These are phyloP conservation scores for Watsonalla binaria DNA, from an alignment of 2,888 invertebrate genomes.

Conservation along the genomic window DNA sequence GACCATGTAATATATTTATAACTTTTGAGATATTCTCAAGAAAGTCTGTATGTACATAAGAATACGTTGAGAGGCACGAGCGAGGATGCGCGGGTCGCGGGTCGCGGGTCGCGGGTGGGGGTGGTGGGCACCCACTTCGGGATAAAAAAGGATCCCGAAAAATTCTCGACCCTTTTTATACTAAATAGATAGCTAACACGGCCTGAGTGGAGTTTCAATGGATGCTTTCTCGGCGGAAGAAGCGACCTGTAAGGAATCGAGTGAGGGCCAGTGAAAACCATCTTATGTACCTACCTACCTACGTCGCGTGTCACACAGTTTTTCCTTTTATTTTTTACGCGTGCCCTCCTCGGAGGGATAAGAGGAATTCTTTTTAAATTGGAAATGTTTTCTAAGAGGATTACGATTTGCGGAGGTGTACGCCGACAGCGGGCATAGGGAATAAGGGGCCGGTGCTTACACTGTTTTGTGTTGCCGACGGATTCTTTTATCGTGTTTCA, in stretches of 20 bases:
- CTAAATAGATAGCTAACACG: slow-evolving; percentile 79
- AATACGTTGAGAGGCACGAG: slow-evolving; percentile 12
- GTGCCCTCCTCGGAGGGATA: slow-evolving; percentile 72
- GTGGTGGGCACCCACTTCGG: slow-evolving; percentile 51
- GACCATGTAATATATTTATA: background rate
- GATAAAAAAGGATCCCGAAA: slow-evolving; percentile 75
- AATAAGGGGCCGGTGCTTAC: slow-evolving; percentile 59
- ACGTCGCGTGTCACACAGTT: slow-evolving; percentile 64
- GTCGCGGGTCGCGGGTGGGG: slow-evolving; percentile 22
- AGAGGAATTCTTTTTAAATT: slow-evolving; percentile 79
- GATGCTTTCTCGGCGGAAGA: slow-evolving; percentile 75
- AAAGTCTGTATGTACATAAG: background rate
- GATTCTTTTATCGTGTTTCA: slow-evolving; percentile 36
- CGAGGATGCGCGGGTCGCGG: slow-evolving; percentile 14
- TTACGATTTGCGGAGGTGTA: slow-evolving; percentile 76
- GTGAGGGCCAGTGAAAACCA: slow-evolving; percentile 54
- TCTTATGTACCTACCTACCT: slow-evolving; percentile 41
- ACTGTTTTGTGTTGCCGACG: slow-evolving; percentile 54
- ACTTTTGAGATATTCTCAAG: background rate
- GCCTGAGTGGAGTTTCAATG: slow-evolving; percentile 79
- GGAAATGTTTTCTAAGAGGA: slow-evolving; percentile 79
- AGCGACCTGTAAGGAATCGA: slow-evolving; percentile 76
- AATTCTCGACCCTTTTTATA: slow-evolving; percentile 77
- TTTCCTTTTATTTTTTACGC: slow-evolving; percentile 77
- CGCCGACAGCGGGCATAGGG: slow-evolving; percentile 49